Percentiles rank a stretch among this genome's conserved stretches.
Evolutionary conservation across 2,113 vertebrate species (phyloP).

Genomic region (Hucho hucho): DNA sequence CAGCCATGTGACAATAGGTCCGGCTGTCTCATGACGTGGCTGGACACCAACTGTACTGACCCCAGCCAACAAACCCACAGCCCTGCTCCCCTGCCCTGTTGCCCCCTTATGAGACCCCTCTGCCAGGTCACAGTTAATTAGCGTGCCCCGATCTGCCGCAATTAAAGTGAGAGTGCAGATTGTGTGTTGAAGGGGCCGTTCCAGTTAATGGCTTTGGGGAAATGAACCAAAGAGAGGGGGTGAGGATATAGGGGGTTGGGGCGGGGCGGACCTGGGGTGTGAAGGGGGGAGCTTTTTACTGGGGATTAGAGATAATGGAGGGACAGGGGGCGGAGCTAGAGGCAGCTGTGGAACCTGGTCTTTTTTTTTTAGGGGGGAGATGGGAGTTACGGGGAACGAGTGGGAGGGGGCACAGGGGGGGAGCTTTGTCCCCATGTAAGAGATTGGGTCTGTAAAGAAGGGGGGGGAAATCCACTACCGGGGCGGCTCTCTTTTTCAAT

Average conservation of each 20-base stretch:
- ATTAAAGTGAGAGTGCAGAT: conserved; percentile 60
- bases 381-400: background rate
- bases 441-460: conserved; percentile 27
- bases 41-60: background rate
- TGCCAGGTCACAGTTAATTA: conserved; percentile 43
- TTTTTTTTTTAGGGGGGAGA: conserved; percentile 35
- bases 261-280: background rate
- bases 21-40: background rate
- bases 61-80: background rate
- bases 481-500: conserved; percentile 32
- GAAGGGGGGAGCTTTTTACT: conserved; percentile 60
- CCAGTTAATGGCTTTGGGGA: conserved; percentile 52
- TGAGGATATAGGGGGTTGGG: conserved; percentile 25
- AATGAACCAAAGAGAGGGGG: conserved; percentile 45
- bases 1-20: background rate
- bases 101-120: background rate
- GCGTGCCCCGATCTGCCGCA: conserved; percentile 41
- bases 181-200: conserved; percentile 40
- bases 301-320: conserved; percentile 71
- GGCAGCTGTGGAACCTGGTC: conserved; percentile 73
- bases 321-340: conserved; percentile 36
- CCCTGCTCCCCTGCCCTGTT: background rate
- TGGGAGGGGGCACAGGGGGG: conserved; percentile 52
- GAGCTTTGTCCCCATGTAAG: conserved; percentile 63
- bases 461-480: background rate